phyloP scores from a whole-genome alignment of 1,140 invertebrate genomes.

The Apis cerana region DNA sequence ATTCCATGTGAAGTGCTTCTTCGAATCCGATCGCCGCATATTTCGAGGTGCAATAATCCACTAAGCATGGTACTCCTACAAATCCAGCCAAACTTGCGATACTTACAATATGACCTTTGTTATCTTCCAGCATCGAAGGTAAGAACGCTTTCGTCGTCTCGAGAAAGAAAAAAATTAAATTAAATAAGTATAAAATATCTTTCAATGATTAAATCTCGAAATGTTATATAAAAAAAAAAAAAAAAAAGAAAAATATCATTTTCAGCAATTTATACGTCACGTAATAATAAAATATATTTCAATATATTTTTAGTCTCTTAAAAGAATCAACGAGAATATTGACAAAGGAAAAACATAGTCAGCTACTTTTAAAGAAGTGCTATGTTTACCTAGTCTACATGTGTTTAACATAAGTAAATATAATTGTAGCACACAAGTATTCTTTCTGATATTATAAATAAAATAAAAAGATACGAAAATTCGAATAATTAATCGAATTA shows the following conservation, averaged over 20 bases:
- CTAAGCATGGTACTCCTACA: constrained; percentile 89
- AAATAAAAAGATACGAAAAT: neutral
- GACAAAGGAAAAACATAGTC: neutral
- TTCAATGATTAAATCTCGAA: neutral
- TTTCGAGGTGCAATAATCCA: constrained; percentile 98
- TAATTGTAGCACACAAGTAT: neutral
- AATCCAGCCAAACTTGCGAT: constrained; percentile 96
- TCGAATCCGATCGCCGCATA: constrained; percentile 96
- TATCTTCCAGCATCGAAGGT: constrained; percentile 94
- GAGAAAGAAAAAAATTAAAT: constrained; percentile 64
- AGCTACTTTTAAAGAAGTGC: neutral
- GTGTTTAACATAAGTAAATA: neutral
- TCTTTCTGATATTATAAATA: neutral
- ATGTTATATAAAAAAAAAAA: neutral
- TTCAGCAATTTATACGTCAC: too few relatives aligned
- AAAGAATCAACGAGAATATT: neutral
- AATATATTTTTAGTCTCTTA: neutral
- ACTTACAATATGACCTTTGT: constrained; percentile 96
- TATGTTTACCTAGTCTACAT: neutral
- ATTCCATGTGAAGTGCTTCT: constrained; percentile 90
- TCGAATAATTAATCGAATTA: constrained; percentile 29
- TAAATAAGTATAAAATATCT: neutral
- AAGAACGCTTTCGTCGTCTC: constrained; percentile 92
- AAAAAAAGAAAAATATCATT: too few relatives aligned
- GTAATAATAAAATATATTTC: too few relatives aligned